A percentile compares a stretch with the other conserved stretches of the same genome.
phyloP scores from a whole-genome alignment of 2,888 invertebrate genomes.

The Torymus tubicola region DNA sequence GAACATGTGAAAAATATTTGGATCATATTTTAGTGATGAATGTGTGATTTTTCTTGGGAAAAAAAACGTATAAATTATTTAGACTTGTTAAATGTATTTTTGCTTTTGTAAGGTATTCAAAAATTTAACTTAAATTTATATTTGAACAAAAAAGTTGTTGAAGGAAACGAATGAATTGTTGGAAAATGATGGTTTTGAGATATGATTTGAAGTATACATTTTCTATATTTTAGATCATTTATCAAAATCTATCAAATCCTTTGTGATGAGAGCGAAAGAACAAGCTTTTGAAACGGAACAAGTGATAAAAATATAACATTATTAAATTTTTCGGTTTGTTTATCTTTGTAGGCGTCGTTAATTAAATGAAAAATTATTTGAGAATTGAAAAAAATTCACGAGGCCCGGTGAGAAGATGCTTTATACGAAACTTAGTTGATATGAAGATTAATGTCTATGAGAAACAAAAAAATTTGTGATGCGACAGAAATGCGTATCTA shows the following conservation, averaged over 20 bases:
- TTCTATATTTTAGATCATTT: too few species aligned
- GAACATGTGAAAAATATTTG: not conserved
- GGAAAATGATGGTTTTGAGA: not conserved
- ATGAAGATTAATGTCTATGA: too few species aligned
- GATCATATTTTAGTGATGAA: not conserved
- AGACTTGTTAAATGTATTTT: not conserved
- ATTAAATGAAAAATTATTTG: not conserved
- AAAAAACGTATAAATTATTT: conserved; percentile 16
- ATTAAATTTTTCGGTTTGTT: conserved; percentile 11
- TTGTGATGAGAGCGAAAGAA: conserved; percentile 18
- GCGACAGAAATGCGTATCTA: too few species aligned
- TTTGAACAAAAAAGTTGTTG: conserved; percentile 51
- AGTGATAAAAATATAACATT: conserved; percentile 22
- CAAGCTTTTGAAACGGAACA: conserved; percentile 5
- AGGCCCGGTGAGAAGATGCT: conserved; percentile 31
- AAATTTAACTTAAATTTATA: conserved; percentile 57
- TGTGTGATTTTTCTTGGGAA: not conserved
- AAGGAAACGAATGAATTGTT: not conserved
- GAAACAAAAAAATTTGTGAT: too few species aligned
- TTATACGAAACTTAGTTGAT: not conserved
- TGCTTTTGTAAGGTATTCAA: conserved; percentile 51
- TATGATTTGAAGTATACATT: too few species aligned
- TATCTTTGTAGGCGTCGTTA: conserved; percentile 6
- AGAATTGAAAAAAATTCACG: conserved; percentile 5
- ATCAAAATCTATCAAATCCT: too few species aligned